Percentiles rank a stretch among this genome's conserved stretches.
These are phyloP conservation scores for Hyppa rectilinea DNA, from an alignment of 2,888 invertebrate genomes.

Conservation along the genomic window DNA sequence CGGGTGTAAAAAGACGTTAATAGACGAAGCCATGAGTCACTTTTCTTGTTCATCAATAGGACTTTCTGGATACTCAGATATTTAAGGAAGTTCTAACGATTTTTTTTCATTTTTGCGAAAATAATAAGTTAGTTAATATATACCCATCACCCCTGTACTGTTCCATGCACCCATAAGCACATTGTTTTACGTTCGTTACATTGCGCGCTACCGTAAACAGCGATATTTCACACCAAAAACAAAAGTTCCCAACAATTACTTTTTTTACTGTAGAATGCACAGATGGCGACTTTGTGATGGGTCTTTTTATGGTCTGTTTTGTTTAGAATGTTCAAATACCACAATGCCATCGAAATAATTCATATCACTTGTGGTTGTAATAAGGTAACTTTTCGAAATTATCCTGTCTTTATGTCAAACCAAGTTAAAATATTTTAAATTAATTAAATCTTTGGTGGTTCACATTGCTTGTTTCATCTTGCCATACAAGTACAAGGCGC, in stretches of 20 bases:
- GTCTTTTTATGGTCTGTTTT: constrained; percentile 10
- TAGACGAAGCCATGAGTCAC: not conserved
- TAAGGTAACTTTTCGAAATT: not conserved
- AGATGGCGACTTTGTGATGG: not conserved
- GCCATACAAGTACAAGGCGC: not conserved
- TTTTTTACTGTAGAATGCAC: too few relatives aligned
- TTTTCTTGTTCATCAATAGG: not conserved
- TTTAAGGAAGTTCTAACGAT: too few relatives aligned
- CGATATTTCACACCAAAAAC: not conserved
- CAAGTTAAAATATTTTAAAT: not conserved
- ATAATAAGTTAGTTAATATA: too few relatives aligned
- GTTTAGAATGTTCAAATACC: not conserved
- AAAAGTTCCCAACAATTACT: not conserved
- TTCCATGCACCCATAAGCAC: not conserved
- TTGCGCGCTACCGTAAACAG: not conserved
- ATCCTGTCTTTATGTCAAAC: not conserved
- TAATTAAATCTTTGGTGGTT: constrained; percentile 16
- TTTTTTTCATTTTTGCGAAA: not conserved
- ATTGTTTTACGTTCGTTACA: not conserved
- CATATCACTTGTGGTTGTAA: not conserved
- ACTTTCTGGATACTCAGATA: not conserved
- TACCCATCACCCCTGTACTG: not conserved
- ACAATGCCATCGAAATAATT: not conserved
- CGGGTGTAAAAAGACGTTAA: constrained; percentile 2
- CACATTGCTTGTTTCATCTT: not conserved